Percentiles rank a stretch among this genome's conserved stretches.
Evolutionary conservation across 1,140 invertebrate genomes (phyloP).

Genomic region (Mizuhopecten yessoensis): DNA sequence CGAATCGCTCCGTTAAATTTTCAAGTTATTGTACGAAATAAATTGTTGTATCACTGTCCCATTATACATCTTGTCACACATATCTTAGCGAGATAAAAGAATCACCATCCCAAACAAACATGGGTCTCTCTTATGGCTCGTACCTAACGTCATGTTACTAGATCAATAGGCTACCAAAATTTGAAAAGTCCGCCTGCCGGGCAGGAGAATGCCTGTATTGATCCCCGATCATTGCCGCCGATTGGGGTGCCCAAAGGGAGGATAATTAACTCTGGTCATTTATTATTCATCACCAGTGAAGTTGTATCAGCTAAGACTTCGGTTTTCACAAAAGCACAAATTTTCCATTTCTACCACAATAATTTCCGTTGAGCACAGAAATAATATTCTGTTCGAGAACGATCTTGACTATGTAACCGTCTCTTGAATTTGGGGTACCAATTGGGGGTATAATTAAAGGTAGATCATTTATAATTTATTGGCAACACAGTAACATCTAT

Average conservation of each 20-base stretch:
- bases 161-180: slow-evolving; percentile 31
- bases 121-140: not conserved
- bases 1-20: not conserved
- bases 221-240: slow-evolving; percentile 9
- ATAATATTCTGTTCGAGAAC: not conserved
- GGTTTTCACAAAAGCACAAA: slow-evolving; percentile 4
- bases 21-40: not conserved
- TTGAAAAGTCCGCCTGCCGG: slow-evolving; percentile 36
- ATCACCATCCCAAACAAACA: not conserved
- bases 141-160: not conserved
- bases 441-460: not conserved
- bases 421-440: not conserved
- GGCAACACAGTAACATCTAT: not conserved
- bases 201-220: slow-evolving; percentile 2
- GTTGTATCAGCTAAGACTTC: not conserved
- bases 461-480: not conserved
- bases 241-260: not conserved
- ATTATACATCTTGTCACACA: not conserved
- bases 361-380: not conserved
- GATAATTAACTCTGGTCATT: not conserved
- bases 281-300: not conserved
- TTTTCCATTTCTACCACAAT: not conserved
- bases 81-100: not conserved
- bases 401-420: not conserved
- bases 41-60: not conserved